These are phyloP conservation scores for Dynastes tityus DNA, from an alignment of 2,888 invertebrate genomes.

Conservation along the genomic window DNA sequence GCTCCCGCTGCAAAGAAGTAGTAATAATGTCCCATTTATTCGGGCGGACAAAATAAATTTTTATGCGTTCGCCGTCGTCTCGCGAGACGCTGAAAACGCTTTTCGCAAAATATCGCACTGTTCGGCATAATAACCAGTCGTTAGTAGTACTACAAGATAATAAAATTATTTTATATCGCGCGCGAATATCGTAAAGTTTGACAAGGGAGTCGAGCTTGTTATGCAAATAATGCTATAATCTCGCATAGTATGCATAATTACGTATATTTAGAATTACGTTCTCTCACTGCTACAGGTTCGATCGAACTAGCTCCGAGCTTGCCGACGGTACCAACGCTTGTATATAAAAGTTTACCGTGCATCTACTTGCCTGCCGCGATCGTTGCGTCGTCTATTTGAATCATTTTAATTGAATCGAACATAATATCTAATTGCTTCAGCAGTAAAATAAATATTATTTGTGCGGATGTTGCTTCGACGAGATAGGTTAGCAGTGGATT, in stretches of 20 bases:
- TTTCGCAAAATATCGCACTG: conserved; percentile 30
- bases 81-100: conserved; percentile 15
- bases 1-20: conserved; percentile 16
- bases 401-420: conserved; percentile 43
- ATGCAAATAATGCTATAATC: conserved; percentile 49
- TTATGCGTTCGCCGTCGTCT: conserved; percentile 18
- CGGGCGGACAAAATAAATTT: conserved; percentile 37
- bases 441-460: conserved; percentile 37
- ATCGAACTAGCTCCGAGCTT: background rate
- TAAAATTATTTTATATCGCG: conserved; percentile 45
- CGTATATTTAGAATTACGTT: conserved; percentile 43
- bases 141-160: conserved; percentile 47
- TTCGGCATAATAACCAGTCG: conserved; percentile 42
- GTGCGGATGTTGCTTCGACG: background rate
- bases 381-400: conserved; percentile 28
- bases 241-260: conserved; percentile 45
- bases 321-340: background rate
- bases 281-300: conserved; percentile 13
- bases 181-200: conserved; percentile 45
- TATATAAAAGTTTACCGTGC: background rate
- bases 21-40: conserved; percentile 21
- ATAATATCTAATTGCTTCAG: conserved; percentile 40
- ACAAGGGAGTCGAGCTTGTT: conserved; percentile 47
- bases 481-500: background rate
- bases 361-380: background rate